These are phyloP conservation scores for Leguminivora glycinivorella DNA, from an alignment of 1,140 invertebrate genomes.

Conservation along the genomic window DNA sequence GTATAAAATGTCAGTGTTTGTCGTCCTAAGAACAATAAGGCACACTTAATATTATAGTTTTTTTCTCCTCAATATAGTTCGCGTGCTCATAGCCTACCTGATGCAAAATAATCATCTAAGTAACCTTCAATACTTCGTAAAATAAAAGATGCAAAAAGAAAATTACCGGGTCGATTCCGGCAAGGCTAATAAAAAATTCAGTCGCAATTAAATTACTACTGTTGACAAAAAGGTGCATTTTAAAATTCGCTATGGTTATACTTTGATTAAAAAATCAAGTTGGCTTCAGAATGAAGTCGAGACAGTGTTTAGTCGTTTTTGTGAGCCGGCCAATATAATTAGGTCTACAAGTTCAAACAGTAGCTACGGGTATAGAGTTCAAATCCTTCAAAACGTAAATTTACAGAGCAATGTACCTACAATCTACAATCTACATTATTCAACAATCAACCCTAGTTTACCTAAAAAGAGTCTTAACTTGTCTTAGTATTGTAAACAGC, in stretches of 20 bases:
- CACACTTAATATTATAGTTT: not conserved
- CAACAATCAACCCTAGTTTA: not conserved
- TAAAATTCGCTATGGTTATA: not conserved
- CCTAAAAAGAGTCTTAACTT: not conserved
- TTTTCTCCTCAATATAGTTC: too few relatives aligned
- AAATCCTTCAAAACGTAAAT: not conserved
- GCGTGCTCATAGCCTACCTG: too few relatives aligned
- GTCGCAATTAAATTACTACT: not conserved
- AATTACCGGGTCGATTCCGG: not conserved
- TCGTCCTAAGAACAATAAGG: not conserved
- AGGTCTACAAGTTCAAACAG: not conserved
- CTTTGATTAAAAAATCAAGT: not conserved
- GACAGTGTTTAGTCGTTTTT: not conserved
- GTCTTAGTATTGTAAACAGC: not conserved
- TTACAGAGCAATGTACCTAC: not conserved
- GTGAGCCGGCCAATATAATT: not conserved
- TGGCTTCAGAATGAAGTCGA: not conserved
- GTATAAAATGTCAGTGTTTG: constrained; percentile 3
- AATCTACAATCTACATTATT: too few relatives aligned
- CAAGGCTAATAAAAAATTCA: constrained; percentile 7
- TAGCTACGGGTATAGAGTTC: not conserved
- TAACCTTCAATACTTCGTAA: too few relatives aligned
- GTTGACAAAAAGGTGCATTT: not conserved
- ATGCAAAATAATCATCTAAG: too few relatives aligned
- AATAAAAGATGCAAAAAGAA: not conserved